Conservation (phyloP, 1,140 invertebrate species). For the Stenopsyche tienmushanensis region DNA sequence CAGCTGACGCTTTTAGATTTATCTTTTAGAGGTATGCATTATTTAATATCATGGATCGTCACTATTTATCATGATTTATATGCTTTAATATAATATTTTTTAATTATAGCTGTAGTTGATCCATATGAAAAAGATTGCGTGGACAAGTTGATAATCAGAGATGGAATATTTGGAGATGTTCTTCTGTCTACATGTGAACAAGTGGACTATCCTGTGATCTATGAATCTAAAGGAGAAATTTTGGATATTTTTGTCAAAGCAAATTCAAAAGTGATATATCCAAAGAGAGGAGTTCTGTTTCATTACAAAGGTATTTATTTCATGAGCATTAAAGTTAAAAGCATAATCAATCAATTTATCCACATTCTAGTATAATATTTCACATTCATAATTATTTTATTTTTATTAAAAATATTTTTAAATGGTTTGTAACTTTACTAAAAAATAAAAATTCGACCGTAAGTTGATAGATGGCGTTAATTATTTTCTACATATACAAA, state of each 20-base stretch:
- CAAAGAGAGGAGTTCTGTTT: slow-evolving; percentile 58
- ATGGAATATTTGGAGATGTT: slow-evolving; percentile 46
- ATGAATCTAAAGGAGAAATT: slow-evolving; percentile 48
- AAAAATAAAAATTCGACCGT: too few species aligned
- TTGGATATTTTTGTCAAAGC: slow-evolving; percentile 53
- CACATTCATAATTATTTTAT: too few species aligned
- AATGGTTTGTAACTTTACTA: neutral
- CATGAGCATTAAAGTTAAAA: too few species aligned
- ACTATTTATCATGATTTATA: too few species aligned
- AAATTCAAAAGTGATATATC: slow-evolving; percentile 52
- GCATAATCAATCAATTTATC: too few species aligned
- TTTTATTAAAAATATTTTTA: too few species aligned
- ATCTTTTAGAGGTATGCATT: slow-evolving; percentile 57
- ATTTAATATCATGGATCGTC: neutral
- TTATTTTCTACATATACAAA: too few species aligned
- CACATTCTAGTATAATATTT: too few species aligned
- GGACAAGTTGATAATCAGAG: slow-evolving; percentile 52
- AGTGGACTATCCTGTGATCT: slow-evolving; percentile 49
- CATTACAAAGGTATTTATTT: slow-evolving; percentile 57
- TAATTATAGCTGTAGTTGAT: slow-evolving; percentile 48
- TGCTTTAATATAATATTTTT: too few species aligned
- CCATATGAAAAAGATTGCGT: slow-evolving; percentile 51
- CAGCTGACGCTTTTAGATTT: slow-evolving; percentile 59
- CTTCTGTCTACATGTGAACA: slow-evolving; percentile 54
- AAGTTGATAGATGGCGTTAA: too few species aligned